phyloP scores from a whole-genome alignment of 2,888 invertebrate genomes.

The Chelonus formosanus region DNA sequence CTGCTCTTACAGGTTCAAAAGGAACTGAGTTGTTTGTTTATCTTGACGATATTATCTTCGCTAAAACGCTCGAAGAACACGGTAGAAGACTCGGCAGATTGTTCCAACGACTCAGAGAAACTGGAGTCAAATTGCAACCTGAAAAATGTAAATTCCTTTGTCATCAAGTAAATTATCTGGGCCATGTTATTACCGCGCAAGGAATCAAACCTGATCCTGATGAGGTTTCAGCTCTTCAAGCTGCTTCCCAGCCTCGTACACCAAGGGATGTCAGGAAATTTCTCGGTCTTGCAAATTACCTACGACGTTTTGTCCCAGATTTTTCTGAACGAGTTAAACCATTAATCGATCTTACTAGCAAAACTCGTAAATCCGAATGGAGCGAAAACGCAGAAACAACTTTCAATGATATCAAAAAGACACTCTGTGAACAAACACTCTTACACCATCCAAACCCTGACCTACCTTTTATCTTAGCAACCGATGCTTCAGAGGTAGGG shows the following conservation, averaged over 20 bases:
- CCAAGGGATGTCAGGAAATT: neutral
- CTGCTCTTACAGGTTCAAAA: too few relatives aligned
- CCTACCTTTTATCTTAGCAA: neutral
- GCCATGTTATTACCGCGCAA: neutral
- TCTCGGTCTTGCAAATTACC: neutral
- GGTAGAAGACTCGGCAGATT: neutral
- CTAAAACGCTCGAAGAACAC: neutral
- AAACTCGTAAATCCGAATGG: neutral
- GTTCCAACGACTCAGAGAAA: neutral
- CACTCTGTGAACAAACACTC: neutral
- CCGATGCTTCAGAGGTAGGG: neutral
- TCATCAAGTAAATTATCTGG: neutral
- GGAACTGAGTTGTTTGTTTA: too few relatives aligned
- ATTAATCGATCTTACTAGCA: neutral
- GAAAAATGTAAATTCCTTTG: slow-evolving; percentile 1
- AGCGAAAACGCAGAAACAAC: neutral
- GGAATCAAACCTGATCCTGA: neutral
- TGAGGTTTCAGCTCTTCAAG: neutral
- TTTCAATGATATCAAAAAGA: neutral
- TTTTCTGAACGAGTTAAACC: neutral
- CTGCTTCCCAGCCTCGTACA: neutral
- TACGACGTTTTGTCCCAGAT: neutral
- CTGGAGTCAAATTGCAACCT: neutral
- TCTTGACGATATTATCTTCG: neutral
- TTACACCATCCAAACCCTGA: neutral